These are phyloP conservation scores for Rhizoglyphus robini DNA, from an alignment of 1,140 invertebrate species.

Conservation along the genomic window DNA sequence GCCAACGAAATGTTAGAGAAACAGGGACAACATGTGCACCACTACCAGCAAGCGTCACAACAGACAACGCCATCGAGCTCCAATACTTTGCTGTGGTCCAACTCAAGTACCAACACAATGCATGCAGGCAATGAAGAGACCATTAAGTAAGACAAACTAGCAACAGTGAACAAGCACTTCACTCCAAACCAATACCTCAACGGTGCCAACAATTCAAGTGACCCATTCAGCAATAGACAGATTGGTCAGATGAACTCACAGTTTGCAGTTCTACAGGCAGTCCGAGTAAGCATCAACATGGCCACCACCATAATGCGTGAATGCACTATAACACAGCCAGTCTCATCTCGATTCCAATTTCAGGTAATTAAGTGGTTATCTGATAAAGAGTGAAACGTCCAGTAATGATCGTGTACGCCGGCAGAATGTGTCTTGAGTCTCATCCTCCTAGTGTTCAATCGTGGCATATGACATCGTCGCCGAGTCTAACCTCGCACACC, in stretches of 20 bases:
- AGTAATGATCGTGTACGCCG: background rate
- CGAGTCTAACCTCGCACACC: background rate
- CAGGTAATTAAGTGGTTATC: background rate
- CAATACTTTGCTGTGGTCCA: background rate
- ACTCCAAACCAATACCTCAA: background rate
- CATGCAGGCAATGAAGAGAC: no score
- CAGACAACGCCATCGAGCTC: background rate
- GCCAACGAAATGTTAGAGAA: background rate
- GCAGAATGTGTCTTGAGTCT: slow-evolving; percentile 10
- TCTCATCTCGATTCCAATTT: slow-evolving; percentile 16
- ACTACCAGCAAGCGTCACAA: background rate
- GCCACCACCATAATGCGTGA: background rate
- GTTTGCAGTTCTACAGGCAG: background rate
- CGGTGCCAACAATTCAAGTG: background rate
- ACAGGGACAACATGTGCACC: background rate
- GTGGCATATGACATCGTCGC: background rate
- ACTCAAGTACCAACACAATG: background rate
- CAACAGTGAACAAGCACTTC: no score
- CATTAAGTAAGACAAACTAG: no score
- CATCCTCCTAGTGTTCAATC: background rate
- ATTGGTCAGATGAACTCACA: background rate
- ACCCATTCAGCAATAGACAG: background rate
- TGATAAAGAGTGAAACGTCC: no score
- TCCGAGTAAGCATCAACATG: background rate
- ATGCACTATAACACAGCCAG: background rate